Evolutionary conservation across 1,140 invertebrate species (phyloP).

Genomic region (Caenorhabditis tropicalis): DNA sequence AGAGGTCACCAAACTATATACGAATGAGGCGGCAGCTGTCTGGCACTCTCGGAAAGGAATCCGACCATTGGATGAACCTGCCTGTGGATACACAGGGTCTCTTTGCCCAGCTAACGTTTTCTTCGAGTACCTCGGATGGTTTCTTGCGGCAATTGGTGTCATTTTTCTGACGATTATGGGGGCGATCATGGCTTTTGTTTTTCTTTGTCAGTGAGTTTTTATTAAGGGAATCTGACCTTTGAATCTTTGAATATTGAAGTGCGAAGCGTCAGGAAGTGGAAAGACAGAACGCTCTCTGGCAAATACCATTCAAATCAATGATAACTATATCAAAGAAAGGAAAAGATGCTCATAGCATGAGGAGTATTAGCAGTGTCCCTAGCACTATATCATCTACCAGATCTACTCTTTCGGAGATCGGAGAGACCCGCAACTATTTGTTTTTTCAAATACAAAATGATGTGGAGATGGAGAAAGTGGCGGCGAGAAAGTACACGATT

Average conservation of each 20-base stretch:
- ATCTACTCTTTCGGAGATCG: background rate
- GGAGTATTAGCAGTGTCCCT: slow-evolving; percentile 11
- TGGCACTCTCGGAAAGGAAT: background rate
- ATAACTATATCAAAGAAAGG: background rate
- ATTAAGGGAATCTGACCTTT: background rate
- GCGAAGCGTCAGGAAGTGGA: slow-evolving; percentile 15
- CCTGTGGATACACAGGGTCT: slow-evolving; percentile 5
- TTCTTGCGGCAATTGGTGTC: background rate
- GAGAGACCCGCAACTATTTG: background rate
- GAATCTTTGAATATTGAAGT: background rate
- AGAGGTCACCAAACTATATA: background rate
- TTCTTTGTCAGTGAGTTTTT: background rate
- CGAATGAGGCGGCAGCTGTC: background rate
- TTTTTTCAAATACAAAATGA: slow-evolving; percentile 23
- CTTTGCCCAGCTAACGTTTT: background rate
- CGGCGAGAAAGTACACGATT: background rate
- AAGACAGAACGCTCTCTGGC: slow-evolving; percentile 15
- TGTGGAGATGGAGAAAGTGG: slow-evolving; percentile 17
- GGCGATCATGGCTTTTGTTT: slow-evolving; percentile 7
- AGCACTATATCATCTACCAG: background rate
- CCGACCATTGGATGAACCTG: background rate
- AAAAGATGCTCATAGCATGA: background rate
- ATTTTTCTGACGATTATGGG: background rate
- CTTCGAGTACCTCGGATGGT: background rate
- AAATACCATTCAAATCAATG: slow-evolving; percentile 22